Conservation (phyloP, 2,888 invertebrate genomes). For the Blastobasis adustella region DNA sequence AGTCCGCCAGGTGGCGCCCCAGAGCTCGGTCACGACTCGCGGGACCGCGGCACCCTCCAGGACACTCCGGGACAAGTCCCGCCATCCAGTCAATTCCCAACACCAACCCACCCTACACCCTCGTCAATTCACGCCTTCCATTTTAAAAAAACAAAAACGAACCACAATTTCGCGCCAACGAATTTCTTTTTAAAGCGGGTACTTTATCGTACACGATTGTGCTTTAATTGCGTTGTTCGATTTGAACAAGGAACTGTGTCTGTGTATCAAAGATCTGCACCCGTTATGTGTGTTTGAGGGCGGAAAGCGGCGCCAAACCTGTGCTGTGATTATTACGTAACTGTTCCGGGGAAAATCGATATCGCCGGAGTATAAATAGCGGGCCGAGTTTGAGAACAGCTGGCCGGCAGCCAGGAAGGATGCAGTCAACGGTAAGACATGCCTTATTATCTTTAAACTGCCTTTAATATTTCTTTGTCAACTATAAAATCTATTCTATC, state of each 20-base stretch:
- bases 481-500: background rate
- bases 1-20: slow-evolving; percentile 61
- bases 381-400: slow-evolving; percentile 59
- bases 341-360: slow-evolving; percentile 67
- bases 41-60: slow-evolving; percentile 10
- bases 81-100: slow-evolving; percentile 19
- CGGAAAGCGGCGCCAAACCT: slow-evolving; percentile 46
- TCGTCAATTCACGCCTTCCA: slow-evolving; percentile 34
- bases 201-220: background rate
- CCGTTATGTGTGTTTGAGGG: slow-evolving; percentile 31
- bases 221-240: background rate
- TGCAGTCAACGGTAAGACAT: slow-evolving; percentile 63
- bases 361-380: slow-evolving; percentile 68
- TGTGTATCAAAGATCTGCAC: slow-evolving; percentile 26
- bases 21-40: slow-evolving; percentile 41
- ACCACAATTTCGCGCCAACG: background rate
- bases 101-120: slow-evolving; percentile 12
- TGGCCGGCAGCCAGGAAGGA: slow-evolving; percentile 55
- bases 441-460: background rate
- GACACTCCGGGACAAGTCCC: slow-evolving; percentile 18
- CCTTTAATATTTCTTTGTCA: background rate
- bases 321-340: slow-evolving; percentile 51
- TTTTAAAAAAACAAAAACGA: slow-evolving; percentile 13
- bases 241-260: background rate
- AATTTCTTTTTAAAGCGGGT: background rate